Conservation (phyloP, 2,888 invertebrate species). For the Oligia latruncula region DNA sequence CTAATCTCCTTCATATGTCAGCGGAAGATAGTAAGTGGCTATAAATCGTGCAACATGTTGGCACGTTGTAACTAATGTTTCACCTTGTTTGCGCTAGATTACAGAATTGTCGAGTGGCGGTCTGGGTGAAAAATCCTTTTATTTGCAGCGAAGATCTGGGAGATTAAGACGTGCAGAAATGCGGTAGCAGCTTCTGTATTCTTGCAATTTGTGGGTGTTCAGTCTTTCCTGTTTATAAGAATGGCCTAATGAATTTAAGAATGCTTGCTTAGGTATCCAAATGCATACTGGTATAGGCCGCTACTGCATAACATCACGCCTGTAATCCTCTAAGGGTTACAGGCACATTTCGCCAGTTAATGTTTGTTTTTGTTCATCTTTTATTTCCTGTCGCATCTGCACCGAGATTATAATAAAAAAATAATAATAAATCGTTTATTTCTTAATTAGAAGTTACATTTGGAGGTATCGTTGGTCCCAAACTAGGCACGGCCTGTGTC, state of each 20-base stretch:
- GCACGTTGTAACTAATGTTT: conserved; percentile 55
- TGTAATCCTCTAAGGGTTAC: background rate
- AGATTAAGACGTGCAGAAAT: conserved; percentile 42
- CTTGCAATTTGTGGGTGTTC: conserved; percentile 20
- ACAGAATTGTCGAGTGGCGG: conserved; percentile 44
- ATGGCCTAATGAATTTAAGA: too few species aligned
- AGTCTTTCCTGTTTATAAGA: background rate
- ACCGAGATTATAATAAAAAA: too few species aligned
- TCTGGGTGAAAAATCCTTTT: conserved; percentile 47
- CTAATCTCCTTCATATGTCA: conserved; percentile 58
- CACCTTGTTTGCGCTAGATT: conserved; percentile 58
- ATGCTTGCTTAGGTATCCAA: background rate
- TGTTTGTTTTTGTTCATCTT: background rate
- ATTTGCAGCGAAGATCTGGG: conserved; percentile 31
- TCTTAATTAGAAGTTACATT: too few species aligned
- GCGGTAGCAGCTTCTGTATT: background rate
- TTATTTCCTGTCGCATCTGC: too few species aligned
- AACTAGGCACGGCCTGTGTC: too few species aligned
- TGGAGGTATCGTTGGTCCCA: too few species aligned
- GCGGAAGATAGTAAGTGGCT: conserved; percentile 49
- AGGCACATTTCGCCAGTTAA: background rate
- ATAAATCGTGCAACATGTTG: conserved; percentile 58
- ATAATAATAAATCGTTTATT: too few species aligned
- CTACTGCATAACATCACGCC: background rate
- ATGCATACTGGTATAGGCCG: background rate